phyloP scores from a whole-genome alignment of 2,797 vertebrate species.

The Rhabdophis nuchalis region DNA sequence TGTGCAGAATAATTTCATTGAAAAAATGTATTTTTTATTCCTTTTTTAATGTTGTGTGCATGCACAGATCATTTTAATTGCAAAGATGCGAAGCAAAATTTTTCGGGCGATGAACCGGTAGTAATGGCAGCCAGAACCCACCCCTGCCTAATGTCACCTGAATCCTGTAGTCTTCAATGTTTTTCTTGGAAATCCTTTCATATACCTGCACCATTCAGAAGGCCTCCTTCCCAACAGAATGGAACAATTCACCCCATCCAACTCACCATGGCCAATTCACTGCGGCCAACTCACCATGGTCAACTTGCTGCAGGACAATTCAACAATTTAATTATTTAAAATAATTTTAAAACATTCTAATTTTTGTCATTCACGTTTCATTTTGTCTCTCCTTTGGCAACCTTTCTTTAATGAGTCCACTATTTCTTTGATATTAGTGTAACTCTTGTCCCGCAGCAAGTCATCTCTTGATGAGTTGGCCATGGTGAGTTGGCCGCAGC shows the following conservation, averaged over 20 bases:
- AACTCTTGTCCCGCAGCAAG: background rate
- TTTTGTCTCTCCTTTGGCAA: background rate
- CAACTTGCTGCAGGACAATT: background rate
- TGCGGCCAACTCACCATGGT: background rate
- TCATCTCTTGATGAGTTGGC: background rate
- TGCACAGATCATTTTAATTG: no score
- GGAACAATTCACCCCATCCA: background rate
- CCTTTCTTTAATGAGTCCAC: background rate
- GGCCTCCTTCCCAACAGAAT: background rate
- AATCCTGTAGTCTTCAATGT: background rate
- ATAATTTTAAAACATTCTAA: background rate
- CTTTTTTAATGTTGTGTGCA: no score
- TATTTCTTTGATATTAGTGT: background rate
- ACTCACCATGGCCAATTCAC: no score
- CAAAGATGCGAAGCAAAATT: no score
- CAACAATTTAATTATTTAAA: background rate
- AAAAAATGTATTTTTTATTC: no score
- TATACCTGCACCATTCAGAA: background rate
- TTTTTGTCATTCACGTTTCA: background rate
- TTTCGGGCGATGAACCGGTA: no score
- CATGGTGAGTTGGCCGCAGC: background rate
- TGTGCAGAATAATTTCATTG: no score
- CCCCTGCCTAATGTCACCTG: background rate
- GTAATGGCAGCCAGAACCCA: no score
- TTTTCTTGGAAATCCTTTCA: background rate